Conservation (phyloP, 2,797 vertebrate species). For the Potorous gilbertii region DNA sequence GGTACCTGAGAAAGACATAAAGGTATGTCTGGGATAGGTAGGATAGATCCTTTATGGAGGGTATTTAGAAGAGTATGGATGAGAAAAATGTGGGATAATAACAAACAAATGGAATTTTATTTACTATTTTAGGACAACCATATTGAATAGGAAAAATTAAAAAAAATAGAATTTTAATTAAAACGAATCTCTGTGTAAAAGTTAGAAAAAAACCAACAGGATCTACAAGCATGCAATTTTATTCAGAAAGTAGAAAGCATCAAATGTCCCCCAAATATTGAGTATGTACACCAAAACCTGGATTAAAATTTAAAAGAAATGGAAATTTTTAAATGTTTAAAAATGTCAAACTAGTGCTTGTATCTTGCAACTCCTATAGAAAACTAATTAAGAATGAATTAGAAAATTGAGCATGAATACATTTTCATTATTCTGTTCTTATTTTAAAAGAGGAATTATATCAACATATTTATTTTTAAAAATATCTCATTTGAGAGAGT, state of each 20-base stretch:
- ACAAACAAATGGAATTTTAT: background rate
- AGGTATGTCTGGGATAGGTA: background rate
- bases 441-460: background rate
- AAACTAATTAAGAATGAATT: background rate
- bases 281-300: background rate
- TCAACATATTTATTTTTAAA: background rate
- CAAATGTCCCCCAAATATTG: background rate
- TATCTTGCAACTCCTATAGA: background rate
- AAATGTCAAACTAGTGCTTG: background rate
- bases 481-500: background rate
- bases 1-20: background rate
- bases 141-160: background rate
- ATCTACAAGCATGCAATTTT: background rate
- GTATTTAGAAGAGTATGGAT: background rate
- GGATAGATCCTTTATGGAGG: background rate
- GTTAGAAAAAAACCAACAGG: background rate
- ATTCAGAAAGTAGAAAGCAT: background rate
- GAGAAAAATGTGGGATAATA: background rate
- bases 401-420: background rate
- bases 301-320: background rate
- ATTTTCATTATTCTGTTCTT: background rate
- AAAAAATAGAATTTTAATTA: background rate
- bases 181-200: background rate
- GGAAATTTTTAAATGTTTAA: background rate
- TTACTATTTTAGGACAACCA: background rate